Evolutionary conservation across 2,113 vertebrate genomes (phyloP).

Genomic region (Balaenoptera acutorostrata): DNA sequence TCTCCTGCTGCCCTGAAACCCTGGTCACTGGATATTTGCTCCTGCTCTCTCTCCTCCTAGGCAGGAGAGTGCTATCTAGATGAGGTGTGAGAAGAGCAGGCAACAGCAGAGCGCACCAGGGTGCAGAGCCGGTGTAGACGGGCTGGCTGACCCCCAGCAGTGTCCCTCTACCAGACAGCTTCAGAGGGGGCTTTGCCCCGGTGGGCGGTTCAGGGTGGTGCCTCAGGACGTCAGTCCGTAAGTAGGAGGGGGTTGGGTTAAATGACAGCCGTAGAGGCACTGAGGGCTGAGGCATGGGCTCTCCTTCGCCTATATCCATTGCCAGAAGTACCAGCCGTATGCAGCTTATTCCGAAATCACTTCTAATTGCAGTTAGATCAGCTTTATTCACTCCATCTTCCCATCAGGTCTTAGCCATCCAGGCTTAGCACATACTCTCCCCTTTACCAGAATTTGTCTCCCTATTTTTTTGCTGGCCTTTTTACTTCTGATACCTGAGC

Average conservation of each 20-base stretch:
- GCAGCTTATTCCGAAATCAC: background rate
- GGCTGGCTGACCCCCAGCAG: rapidly evolving
- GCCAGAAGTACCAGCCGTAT: background rate
- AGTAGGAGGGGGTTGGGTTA: background rate
- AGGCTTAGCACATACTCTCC: background rate
- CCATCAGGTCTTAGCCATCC: background rate
- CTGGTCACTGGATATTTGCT: background rate
- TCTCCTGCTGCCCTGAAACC: background rate
- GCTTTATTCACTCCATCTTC: background rate
- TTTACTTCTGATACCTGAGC: background rate
- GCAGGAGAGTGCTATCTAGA: background rate
- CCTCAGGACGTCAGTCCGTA: background rate
- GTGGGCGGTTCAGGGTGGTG: background rate
- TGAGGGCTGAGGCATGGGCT: background rate
- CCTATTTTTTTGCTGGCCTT: background rate
- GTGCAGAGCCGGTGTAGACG: background rate
- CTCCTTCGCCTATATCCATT: background rate
- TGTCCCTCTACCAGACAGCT: rapidly evolving
- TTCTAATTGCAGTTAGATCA: background rate
- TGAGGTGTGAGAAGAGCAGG: rapidly evolving
- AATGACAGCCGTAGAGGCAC: background rate
- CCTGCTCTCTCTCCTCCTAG: background rate
- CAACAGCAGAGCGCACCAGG: rapidly evolving
- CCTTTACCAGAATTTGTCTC: background rate
- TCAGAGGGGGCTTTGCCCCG: background rate